A percentile compares a stretch with the other conserved stretches of the same genome.
Evolutionary conservation across 2,888 invertebrate species (phyloP).

Genomic region (Imbricaverruca yamaguchii): DNA sequence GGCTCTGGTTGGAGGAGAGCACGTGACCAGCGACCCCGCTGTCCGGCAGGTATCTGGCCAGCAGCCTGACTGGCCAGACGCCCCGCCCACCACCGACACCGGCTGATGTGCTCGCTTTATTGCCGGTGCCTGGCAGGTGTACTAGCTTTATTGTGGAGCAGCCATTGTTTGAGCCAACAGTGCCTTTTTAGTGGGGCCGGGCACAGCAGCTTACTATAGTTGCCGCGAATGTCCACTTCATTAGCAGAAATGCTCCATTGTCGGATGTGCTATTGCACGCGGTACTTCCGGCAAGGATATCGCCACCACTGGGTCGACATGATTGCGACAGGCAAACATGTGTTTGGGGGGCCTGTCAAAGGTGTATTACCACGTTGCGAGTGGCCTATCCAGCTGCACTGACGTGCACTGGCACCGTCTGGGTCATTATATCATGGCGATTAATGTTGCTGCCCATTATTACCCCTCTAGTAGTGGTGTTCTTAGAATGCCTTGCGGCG

Average conservation of each 20-base stretch:
- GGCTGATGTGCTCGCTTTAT: background rate
- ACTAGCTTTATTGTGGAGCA: background rate
- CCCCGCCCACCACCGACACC: background rate
- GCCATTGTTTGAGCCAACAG: background rate
- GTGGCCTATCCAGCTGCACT: no score
- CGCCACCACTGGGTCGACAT: background rate
- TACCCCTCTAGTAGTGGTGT: no score
- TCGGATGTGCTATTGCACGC: background rate
- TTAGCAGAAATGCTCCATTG: background rate
- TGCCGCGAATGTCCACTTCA: slow-evolving; percentile 10
- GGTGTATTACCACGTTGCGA: no score
- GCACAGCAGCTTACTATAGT: background rate
- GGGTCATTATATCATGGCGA: no score
- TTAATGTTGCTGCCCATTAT: no score
- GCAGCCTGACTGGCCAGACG: background rate
- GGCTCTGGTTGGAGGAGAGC: no score
- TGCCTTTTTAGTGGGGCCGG: background rate
- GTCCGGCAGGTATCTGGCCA: no score
- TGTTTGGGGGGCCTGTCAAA: no score
- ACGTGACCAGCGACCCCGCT: no score
- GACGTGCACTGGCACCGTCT: background rate
- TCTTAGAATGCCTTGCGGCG: background rate
- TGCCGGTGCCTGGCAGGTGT: background rate
- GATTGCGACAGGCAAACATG: no score
- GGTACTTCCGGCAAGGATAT: background rate